phyloP scores from a whole-genome alignment of 2,888 invertebrate genomes.

The Rutpela maculata region DNA sequence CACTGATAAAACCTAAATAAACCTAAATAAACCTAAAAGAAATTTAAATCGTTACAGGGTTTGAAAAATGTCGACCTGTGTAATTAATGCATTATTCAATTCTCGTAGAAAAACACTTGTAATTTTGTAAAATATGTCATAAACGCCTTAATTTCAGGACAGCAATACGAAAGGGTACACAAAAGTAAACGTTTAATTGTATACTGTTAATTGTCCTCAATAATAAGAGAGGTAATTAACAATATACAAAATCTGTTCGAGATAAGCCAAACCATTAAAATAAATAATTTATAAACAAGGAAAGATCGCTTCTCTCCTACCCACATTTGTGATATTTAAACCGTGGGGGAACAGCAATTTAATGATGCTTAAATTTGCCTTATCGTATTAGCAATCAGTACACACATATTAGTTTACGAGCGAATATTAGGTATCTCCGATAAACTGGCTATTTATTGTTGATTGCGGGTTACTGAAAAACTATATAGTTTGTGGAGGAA shows the following conservation, averaged over 20 bases:
- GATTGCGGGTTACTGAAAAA: not conserved
- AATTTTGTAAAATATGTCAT: too few species aligned
- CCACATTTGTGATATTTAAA: not conserved
- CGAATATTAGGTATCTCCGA: not conserved
- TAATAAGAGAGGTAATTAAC: not conserved
- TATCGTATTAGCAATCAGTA: not conserved
- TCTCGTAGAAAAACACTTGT: too few species aligned
- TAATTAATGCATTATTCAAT: too few species aligned
- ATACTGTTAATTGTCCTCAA: conserved; percentile 1
- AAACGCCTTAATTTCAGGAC: too few species aligned
- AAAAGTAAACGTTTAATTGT: not conserved
- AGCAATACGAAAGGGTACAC: not conserved
- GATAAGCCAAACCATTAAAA: conserved; percentile 39
- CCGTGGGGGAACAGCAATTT: not conserved
- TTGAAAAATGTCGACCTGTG: too few species aligned
- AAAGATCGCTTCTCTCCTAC: conserved; percentile 5
- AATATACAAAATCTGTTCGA: not conserved
- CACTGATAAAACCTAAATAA: too few species aligned
- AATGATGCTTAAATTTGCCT: conserved; percentile 1
- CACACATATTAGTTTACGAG: not conserved
- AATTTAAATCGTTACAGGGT: too few species aligned
- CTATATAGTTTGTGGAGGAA: not conserved
- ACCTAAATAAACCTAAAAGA: too few species aligned
- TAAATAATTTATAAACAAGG: conserved; percentile 16
- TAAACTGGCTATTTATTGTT: not conserved